phyloP scores from a whole-genome alignment of 2,113 vertebrate genomes.

The Peucedramus taeniatus region DNA sequence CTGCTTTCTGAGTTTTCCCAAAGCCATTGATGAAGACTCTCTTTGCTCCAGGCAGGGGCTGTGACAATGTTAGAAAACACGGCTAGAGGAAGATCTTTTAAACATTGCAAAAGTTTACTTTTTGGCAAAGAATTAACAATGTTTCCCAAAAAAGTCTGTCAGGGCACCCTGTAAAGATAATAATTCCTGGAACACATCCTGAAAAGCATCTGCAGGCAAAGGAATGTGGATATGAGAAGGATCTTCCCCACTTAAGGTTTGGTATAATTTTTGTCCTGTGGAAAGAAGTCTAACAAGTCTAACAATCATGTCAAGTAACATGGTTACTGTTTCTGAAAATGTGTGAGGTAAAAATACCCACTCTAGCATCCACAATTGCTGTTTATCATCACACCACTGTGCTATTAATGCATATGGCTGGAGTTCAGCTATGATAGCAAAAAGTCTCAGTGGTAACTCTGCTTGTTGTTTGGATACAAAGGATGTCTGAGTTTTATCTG shows the following conservation, averaged over 20 bases:
- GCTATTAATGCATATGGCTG: background rate
- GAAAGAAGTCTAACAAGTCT: background rate
- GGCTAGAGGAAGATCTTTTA: background rate
- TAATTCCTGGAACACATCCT: background rate
- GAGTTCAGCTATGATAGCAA: background rate
- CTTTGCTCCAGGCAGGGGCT: background rate
- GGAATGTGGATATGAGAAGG: background rate
- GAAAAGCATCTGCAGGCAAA: background rate
- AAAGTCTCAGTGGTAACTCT: background rate
- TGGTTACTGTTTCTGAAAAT: background rate
- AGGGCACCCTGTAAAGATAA: background rate
- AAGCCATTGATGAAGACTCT: background rate
- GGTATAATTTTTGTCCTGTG: background rate
- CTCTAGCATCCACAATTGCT: background rate
- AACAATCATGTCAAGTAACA: background rate
- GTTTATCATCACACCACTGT: background rate
- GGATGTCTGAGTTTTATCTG: background rate
- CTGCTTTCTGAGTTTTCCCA: background rate
- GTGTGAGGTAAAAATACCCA: background rate
- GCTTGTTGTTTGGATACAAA: background rate
- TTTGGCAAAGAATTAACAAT: background rate
- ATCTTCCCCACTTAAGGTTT: background rate
- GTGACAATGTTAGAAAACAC: fast-evolving
- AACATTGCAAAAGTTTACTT: background rate
- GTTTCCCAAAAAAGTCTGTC: background rate